Evolutionary conservation across 2,797 vertebrate genomes (phyloP).

Genomic region (Triplophysa bombifrons): DNA sequence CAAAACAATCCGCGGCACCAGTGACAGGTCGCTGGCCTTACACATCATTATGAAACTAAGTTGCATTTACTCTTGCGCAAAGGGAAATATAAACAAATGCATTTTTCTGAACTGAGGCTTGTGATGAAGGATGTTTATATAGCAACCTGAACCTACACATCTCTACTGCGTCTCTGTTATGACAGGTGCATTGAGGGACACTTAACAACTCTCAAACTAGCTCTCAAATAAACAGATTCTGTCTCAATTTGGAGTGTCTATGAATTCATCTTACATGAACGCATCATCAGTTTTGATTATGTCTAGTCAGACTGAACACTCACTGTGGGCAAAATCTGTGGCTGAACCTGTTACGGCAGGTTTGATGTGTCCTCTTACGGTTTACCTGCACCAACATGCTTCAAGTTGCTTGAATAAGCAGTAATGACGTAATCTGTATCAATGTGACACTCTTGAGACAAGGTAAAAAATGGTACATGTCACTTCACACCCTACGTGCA

Average conservation of each 20-base stretch:
- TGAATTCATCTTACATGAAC: background rate
- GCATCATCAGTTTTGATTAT: conserved; percentile 5
- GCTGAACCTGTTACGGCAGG: conserved; percentile 30
- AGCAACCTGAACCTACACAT: conserved; percentile 10
- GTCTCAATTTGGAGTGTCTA: background rate
- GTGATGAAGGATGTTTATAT: background rate
- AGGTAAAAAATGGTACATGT: background rate
- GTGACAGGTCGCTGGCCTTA: background rate
- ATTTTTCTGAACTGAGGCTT: background rate
- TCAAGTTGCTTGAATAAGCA: background rate
- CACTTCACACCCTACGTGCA: conserved; percentile 6
- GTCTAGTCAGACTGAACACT: conserved; percentile 31
- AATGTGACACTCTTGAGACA: conserved; percentile 11
- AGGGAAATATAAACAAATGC: background rate
- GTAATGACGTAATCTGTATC: background rate
- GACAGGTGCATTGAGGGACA: background rate
- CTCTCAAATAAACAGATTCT: conserved; percentile 7
- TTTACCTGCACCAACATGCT: conserved; percentile 18
- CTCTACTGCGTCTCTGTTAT: background rate
- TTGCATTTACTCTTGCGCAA: conserved; percentile 25
- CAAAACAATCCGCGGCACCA: background rate
- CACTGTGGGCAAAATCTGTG: conserved; percentile 11
- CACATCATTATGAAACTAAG: conserved; percentile 10
- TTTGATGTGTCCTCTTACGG: conserved; percentile 2
- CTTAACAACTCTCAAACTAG: background rate